Conservation (phyloP, 2,888 invertebrate genomes). For the Apocheima hispidaria region DNA sequence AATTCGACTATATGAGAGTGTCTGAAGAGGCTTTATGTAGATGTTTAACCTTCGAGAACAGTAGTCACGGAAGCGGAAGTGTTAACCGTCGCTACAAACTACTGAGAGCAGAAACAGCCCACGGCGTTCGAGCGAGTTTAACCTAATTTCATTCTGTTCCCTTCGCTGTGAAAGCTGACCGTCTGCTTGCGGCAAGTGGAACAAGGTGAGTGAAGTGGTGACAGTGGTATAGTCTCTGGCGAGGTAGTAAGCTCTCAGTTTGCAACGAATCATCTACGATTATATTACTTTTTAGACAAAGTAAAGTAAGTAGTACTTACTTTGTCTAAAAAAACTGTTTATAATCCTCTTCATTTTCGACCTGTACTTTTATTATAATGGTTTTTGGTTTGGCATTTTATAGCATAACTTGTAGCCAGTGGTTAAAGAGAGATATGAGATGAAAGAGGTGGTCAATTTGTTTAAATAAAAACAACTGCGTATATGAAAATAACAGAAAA, state of each 20-base stretch:
- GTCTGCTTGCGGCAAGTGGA: constrained; percentile 46
- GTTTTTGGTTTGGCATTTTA: too few relatives aligned
- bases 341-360: too few relatives aligned
- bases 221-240: constrained; percentile 1
- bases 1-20: background rate
- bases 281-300: background rate
- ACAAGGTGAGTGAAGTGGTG: constrained; percentile 45
- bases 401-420: too few relatives aligned
- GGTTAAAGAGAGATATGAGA: too few relatives aligned
- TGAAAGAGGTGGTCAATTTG: too few relatives aligned
- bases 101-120: constrained; percentile 9
- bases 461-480: too few relatives aligned
- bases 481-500: too few relatives aligned
- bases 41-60: constrained; percentile 5
- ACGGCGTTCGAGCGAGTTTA: constrained; percentile 59
- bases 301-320: too few relatives aligned
- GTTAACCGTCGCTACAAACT: constrained; percentile 9
- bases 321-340: too few relatives aligned
- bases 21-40: background rate
- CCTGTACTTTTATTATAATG: too few relatives aligned
- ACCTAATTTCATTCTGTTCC: constrained; percentile 67
- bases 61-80: constrained; percentile 11
- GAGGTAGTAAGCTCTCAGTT: background rate
- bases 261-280: background rate
- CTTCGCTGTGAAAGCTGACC: constrained; percentile 51